These are phyloP conservation scores for Embidobia sp. DNA, from an alignment of 2,888 invertebrate genomes.

Conservation along the genomic window DNA sequence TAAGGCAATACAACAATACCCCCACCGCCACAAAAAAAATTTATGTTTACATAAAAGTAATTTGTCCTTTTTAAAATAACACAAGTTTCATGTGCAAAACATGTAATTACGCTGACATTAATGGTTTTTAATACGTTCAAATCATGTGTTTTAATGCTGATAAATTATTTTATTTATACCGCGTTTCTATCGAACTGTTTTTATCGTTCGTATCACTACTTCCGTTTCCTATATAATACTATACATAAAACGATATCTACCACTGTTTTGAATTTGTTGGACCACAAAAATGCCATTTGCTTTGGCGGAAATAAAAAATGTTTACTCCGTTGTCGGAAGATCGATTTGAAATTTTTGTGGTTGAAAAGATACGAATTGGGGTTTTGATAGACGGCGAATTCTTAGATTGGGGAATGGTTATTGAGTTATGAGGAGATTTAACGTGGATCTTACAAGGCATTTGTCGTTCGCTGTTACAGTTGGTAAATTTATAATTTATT, in stretches of 20 bases:
- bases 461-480: conserved; percentile 26
- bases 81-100: too few species aligned
- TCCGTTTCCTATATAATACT: too few species aligned
- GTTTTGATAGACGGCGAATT: conserved; percentile 39
- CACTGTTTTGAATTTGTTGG: background rate
- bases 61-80: too few species aligned
- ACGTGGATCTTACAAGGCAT: conserved; percentile 32
- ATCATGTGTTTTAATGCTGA: too few species aligned
- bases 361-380: conserved; percentile 44
- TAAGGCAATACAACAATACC: too few species aligned
- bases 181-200: too few species aligned
- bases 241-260: conserved; percentile 31
- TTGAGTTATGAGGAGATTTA: conserved; percentile 48
- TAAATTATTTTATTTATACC: too few species aligned
- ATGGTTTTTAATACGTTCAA: too few species aligned
- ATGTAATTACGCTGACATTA: too few species aligned
- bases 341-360: conserved; percentile 36
- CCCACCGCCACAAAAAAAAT: too few species aligned
- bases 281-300: conserved; percentile 21
- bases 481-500: conserved; percentile 50
- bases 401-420: conserved; percentile 43
- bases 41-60: too few species aligned
- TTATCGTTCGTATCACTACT: too few species aligned
- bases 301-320: conserved; percentile 32
- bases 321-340: conserved; percentile 18